A percentile compares a stretch with the other conserved stretches of the same genome.
phyloP scores from a whole-genome alignment of 2,888 invertebrate species.

The Eristalis pertinax region DNA sequence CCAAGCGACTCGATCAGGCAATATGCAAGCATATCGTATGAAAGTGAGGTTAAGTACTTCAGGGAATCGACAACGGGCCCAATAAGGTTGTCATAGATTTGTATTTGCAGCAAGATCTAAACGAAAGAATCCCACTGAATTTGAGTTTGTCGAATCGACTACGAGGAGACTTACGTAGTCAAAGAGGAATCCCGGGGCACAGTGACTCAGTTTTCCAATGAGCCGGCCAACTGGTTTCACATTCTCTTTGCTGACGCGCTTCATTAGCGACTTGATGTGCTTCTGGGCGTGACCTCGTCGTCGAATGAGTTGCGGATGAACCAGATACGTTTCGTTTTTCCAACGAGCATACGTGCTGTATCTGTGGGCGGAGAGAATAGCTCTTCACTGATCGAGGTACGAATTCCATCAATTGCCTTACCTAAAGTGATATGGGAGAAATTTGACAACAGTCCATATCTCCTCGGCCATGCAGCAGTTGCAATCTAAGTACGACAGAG shows the following conservation, averaged over 20 bases:
- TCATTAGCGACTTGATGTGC: slow-evolving; percentile 97
- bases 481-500: slow-evolving; percentile 94
- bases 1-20: slow-evolving; percentile 96
- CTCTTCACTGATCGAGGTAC: no score
- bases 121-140: slow-evolving; percentile 52
- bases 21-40: slow-evolving; percentile 97
- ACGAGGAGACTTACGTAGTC: slow-evolving; percentile 90
- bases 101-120: slow-evolving; percentile 89
- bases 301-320: slow-evolving; percentile 92
- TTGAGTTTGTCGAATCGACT: not conserved
- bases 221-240: slow-evolving; percentile 97
- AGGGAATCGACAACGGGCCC: slow-evolving; percentile 98
- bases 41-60: slow-evolving; percentile 96
- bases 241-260: slow-evolving; percentile 98
- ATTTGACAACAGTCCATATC: slow-evolving; percentile 93
- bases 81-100: slow-evolving; percentile 96
- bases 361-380: slow-evolving; percentile 79
- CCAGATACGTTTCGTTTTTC: slow-evolving; percentile 94
- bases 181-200: slow-evolving; percentile 96
- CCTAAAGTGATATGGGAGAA: slow-evolving; percentile 91
- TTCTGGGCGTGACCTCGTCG: slow-evolving; percentile 94
- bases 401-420: slow-evolving; percentile 78
- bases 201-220: slow-evolving; percentile 98
- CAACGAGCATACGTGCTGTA: slow-evolving; percentile 96
- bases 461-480: slow-evolving; percentile 99